Percentiles rank a stretch among this genome's conserved stretches.
phyloP scores from a whole-genome alignment of 37 sponge, comb jelly and placozoan genomes.

The Aplysina aerophoba region DNA sequence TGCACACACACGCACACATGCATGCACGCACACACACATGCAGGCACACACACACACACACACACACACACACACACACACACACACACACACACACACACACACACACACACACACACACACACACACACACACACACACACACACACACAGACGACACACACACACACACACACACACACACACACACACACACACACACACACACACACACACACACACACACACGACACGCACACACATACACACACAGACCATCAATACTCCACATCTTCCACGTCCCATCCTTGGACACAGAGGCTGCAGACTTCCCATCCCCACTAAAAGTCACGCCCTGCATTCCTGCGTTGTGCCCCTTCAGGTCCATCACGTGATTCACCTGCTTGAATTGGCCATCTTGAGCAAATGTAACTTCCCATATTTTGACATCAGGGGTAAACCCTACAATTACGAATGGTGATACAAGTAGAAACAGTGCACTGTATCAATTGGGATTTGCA shows the following conservation, averaged over 20 bases:
- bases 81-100: background rate
- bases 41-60: background rate
- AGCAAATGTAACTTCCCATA: conserved; percentile 91
- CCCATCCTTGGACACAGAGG: conserved; percentile 88
- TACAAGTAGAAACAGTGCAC: too few species aligned
- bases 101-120: conserved; percentile 39
- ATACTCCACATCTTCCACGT: conserved; percentile 87
- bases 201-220: conserved; percentile 11
- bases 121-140: conserved; percentile 13
- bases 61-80: background rate
- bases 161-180: background rate
- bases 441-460: conserved; percentile 53
- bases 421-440: conserved; percentile 92
- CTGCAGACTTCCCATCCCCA: conserved; percentile 70
- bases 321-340: conserved; percentile 69
- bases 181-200: conserved; percentile 39
- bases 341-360: conserved; percentile 80
- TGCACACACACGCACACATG: too few species aligned
- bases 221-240: conserved; percentile 2
- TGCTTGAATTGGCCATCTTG: conserved; percentile 75
- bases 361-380: conserved; percentile 80
- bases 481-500: too few species aligned
- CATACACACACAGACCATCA: conserved; percentile 65
- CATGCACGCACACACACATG: background rate
- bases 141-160: conserved; percentile 1